phyloP scores from a whole-genome alignment of 2,797 vertebrate genomes.

The Thamnophis elegans region DNA sequence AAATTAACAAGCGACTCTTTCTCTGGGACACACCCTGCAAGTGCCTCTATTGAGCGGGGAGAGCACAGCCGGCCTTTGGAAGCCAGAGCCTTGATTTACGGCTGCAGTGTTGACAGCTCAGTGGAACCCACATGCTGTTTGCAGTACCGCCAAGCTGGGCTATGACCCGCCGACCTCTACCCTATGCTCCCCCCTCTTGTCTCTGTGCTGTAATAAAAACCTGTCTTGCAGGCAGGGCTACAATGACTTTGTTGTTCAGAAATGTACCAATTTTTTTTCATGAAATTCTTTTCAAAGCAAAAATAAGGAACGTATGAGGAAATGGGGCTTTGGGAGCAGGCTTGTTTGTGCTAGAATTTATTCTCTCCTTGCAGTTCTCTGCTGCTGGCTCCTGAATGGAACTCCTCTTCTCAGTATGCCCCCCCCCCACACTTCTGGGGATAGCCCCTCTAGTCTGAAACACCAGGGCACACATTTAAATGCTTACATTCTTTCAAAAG shows the following conservation, averaged over 20 bases:
- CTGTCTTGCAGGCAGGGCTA: slow-evolving; percentile 78
- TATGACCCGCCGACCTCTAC: slow-evolving; percentile 75
- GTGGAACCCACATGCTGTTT: slow-evolving; percentile 76
- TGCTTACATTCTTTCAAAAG: neutral
- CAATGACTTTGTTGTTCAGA: slow-evolving; percentile 82
- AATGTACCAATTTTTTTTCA: neutral
- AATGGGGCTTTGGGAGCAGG: slow-evolving; percentile 26
- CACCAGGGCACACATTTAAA: neutral
- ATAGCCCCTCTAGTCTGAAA: rapidly evolving
- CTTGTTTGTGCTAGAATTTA: slow-evolving; percentile 33
- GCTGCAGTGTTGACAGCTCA: slow-evolving; percentile 78
- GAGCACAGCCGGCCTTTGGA: slow-evolving; percentile 13
- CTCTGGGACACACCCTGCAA: slow-evolving; percentile 35
- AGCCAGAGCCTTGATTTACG: slow-evolving; percentile 79
- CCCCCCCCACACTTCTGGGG: rapidly evolving
- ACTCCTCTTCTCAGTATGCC: neutral
- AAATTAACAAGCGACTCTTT: slow-evolving; percentile 49
- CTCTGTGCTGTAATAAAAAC: slow-evolving; percentile 71
- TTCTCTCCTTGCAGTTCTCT: slow-evolving; percentile 19
- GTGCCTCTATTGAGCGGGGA: slow-evolving; percentile 15
- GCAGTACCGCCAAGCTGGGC: slow-evolving; percentile 78
- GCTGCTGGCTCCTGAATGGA: slow-evolving; percentile 17
- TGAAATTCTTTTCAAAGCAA: slow-evolving; percentile 20
- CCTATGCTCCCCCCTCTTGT: slow-evolving; percentile 43
- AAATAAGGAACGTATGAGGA: slow-evolving; percentile 25